These are phyloP conservation scores for Lithobates sylvaticus DNA, from an alignment of 2,797 vertebrate species.

Conservation along the genomic window DNA sequence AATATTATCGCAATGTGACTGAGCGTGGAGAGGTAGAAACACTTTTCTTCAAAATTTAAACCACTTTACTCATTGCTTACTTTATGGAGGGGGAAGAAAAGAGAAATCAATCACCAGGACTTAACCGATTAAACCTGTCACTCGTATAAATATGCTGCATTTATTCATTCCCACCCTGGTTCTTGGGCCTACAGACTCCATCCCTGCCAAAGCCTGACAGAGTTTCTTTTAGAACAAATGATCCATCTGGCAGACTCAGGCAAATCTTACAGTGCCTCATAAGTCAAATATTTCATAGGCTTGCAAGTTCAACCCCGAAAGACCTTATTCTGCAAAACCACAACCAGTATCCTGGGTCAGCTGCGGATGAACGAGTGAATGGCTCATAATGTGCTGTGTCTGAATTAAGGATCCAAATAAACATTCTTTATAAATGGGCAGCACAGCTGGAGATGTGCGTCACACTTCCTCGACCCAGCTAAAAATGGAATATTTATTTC, in stretches of 20 bases:
- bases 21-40: neutral
- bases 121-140: constrained; percentile 49
- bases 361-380: constrained; percentile 14
- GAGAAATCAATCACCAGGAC: constrained; percentile 50
- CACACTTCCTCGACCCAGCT: neutral
- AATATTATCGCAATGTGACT: constrained; percentile 37
- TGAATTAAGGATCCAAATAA: constrained; percentile 15
- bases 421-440: constrained; percentile 14
- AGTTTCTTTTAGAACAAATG: constrained; percentile 30
- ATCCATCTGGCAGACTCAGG: neutral
- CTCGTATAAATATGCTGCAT: constrained; percentile 21
- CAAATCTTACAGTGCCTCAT: constrained; percentile 36
- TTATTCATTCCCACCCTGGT: constrained; percentile 43
- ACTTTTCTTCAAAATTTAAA: neutral
- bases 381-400: neutral
- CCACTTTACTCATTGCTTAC: constrained; percentile 10
- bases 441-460: neutral
- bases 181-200: constrained; percentile 8
- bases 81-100: constrained; percentile 4
- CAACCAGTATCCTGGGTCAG: constrained; percentile 4
- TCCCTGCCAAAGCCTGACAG: constrained; percentile 51
- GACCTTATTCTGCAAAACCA: constrained; percentile 23
- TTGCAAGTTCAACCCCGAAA: constrained; percentile 41
- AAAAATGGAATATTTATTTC: neutral
- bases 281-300: constrained; percentile 43